Conservation (phyloP, 2,888 invertebrate genomes). For the Caenorhabditis macrosperma region DNA sequence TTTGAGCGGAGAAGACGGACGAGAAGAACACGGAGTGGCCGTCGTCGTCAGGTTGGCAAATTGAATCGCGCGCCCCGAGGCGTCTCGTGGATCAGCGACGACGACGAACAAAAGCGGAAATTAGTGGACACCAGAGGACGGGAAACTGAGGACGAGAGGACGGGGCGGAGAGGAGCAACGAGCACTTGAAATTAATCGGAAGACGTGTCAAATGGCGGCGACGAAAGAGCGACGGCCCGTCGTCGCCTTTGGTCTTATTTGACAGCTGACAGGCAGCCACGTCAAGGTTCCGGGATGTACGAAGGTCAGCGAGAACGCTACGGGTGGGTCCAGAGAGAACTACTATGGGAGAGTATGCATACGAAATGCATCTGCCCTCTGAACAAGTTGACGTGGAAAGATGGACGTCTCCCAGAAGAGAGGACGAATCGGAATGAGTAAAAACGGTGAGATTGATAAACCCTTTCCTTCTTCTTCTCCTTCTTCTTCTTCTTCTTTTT, state of each 20-base stretch:
- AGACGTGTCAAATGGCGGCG: constrained; percentile 30
- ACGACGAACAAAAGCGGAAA: constrained; percentile 53
- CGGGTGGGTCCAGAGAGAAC: constrained; percentile 2
- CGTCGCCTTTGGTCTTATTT: constrained; percentile 44
- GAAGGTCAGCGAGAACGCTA: neutral
- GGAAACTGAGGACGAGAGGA: constrained; percentile 9
- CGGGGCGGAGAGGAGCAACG: constrained; percentile 18
- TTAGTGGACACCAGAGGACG: constrained; percentile 40
- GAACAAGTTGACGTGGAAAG: constrained; percentile 13
- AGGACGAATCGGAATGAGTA: neutral
- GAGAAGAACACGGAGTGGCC: constrained; percentile 14
- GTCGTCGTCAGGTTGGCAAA: constrained; percentile 48
- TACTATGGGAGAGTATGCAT: constrained; percentile 17
- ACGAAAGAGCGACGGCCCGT: neutral
- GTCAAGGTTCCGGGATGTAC: constrained; percentile 9
- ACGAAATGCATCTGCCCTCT: neutral
- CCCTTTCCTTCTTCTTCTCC: constrained; percentile 8
- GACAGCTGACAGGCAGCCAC: constrained; percentile 42
- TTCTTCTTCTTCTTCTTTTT: constrained; percentile 1
- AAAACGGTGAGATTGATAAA: constrained; percentile 57
- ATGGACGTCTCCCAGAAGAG: constrained; percentile 43
- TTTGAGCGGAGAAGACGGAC: constrained; percentile 30
- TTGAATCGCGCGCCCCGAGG: constrained; percentile 43
- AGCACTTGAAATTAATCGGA: constrained; percentile 55
- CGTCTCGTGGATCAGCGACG: constrained; percentile 8